Percentiles rank a stretch among this genome's conserved stretches.
These are phyloP conservation scores for Balanococcus diminutus DNA, from an alignment of 2,888 invertebrate genomes.

Conservation along the genomic window DNA sequence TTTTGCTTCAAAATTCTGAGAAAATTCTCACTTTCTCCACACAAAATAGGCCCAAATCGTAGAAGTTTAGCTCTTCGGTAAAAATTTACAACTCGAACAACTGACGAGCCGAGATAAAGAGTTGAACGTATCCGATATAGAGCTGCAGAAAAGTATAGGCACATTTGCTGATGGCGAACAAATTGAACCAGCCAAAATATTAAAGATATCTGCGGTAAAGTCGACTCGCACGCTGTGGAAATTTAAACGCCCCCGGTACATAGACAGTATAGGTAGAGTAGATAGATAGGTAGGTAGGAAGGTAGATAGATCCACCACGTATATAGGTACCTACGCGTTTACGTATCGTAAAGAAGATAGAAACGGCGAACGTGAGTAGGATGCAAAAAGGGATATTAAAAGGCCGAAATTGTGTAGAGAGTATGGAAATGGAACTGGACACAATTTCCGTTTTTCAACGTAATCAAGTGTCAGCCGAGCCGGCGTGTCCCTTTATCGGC, in stretches of 20 bases:
- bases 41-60: too few relatives aligned
- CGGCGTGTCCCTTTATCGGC: constrained; percentile 31
- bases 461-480: constrained; percentile 51
- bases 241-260: not conserved
- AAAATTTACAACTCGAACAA: too few relatives aligned
- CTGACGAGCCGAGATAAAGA: too few relatives aligned
- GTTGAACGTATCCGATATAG: too few relatives aligned
- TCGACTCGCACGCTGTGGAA: not conserved
- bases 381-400: constrained; percentile 52
- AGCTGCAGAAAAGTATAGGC: too few relatives aligned
- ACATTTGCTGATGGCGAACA: too few relatives aligned
- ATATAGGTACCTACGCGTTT: not conserved
- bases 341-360: constrained; percentile 21
- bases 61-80: too few relatives aligned
- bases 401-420: constrained; percentile 49
- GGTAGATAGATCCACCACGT: too few relatives aligned
- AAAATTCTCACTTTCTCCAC: too few relatives aligned
- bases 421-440: constrained; percentile 54
- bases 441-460: constrained; percentile 54
- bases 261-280: not conserved
- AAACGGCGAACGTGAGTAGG: constrained; percentile 50
- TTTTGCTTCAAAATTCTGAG: too few relatives aligned
- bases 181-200: not conserved
- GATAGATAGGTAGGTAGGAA: not conserved
- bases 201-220: not conserved